These are phyloP conservation scores for Oasisia sp. DNA, from an alignment of 2,888 invertebrate genomes.

Conservation along the genomic window DNA sequence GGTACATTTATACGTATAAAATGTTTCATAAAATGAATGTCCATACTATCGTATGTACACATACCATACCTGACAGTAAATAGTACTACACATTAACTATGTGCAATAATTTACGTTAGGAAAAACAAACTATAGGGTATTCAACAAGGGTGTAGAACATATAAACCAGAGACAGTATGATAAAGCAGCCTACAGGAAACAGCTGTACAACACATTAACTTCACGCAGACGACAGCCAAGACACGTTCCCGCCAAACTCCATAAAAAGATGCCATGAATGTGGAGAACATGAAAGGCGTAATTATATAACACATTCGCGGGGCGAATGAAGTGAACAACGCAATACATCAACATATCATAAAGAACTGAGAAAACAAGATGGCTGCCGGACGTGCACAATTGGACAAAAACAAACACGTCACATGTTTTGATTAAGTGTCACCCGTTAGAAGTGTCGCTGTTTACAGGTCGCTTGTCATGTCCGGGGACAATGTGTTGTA, in stretches of 20 bases:
- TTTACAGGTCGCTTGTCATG: background rate
- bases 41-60: background rate
- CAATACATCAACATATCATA: background rate
- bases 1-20: too few species aligned
- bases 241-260: background rate
- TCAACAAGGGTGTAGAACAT: background rate
- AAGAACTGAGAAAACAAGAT: background rate
- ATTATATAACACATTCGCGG: background rate
- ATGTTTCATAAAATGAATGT: background rate
- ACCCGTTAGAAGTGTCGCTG: background rate
- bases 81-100: background rate
- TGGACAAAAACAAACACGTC: background rate
- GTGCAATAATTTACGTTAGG: background rate
- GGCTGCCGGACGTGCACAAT: background rate
- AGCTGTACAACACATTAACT: background rate
- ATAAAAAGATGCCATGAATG: background rate
- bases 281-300: background rate
- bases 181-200: background rate
- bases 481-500: background rate
- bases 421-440: background rate
- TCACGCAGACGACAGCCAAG: background rate
- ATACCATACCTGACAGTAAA: background rate
- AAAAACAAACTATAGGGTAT: background rate
- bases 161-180: background rate
- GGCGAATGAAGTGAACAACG: background rate